Conservation (phyloP, 1,140 invertebrate genomes). For the Nixonia krombeini region DNA sequence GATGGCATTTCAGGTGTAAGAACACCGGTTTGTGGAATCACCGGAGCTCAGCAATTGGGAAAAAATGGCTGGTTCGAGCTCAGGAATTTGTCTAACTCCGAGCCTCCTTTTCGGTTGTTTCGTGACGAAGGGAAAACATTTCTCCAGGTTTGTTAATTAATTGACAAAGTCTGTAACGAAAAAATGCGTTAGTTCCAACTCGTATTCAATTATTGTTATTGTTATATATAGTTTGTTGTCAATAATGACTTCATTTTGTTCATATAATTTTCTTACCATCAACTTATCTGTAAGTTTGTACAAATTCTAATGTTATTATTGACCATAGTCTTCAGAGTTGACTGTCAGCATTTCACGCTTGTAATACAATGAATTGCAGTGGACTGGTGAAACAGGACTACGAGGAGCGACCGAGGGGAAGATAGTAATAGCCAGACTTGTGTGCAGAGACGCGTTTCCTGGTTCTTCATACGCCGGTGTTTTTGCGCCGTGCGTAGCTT, state of each 20-base stretch:
- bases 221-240: too few species aligned
- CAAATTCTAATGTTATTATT: too few species aligned
- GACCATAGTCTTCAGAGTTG: too few species aligned
- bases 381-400: slow-evolving; percentile 84
- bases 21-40: slow-evolving; percentile 89
- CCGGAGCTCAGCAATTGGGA: slow-evolving; percentile 84
- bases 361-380: slow-evolving; percentile 73
- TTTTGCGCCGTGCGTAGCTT: slow-evolving; percentile 88
- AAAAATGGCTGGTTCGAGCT: slow-evolving; percentile 83
- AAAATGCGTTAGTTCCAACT: too few species aligned
- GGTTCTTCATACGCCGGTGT: slow-evolving; percentile 71
- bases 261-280: too few species aligned
- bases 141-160: slow-evolving; percentile 76
- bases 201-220: too few species aligned
- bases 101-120: slow-evolving; percentile 85
- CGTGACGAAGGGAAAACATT: slow-evolving; percentile 85
- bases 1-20: slow-evolving; percentile 74
- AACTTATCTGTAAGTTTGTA: too few species aligned
- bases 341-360: slow-evolving; percentile 7
- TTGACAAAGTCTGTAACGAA: too few species aligned
- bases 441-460: slow-evolving; percentile 82
- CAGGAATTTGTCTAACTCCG: slow-evolving; percentile 80
- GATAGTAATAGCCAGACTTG: slow-evolving; percentile 82
- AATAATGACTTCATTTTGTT: too few species aligned
- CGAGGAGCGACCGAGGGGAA: slow-evolving; percentile 82